Conservation (phyloP, 35 echinoderm and acorn worm species). For the Patiria miniata region DNA sequence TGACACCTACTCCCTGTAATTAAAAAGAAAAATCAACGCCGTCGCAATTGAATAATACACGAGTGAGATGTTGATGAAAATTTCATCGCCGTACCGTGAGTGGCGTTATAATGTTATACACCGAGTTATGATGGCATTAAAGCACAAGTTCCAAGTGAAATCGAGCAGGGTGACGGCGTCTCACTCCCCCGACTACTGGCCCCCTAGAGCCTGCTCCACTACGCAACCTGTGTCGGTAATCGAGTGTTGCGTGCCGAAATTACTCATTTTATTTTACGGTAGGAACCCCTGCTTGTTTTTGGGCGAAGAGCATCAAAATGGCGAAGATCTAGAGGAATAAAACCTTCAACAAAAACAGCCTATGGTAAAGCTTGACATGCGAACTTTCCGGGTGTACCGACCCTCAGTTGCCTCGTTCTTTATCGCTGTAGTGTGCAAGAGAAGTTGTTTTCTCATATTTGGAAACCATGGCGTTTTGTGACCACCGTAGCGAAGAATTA, state of each 20-base stretch:
- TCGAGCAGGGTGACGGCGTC: too few relatives aligned
- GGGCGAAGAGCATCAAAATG: not conserved
- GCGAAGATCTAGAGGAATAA: not conserved
- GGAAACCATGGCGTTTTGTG: not conserved
- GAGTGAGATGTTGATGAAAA: conserved; percentile 17
- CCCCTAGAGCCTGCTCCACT: not conserved
- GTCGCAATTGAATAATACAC: conserved; percentile 1
- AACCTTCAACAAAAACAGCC: not conserved
- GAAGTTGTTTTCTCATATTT: not conserved
- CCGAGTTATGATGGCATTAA: not conserved
- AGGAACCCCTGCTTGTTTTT: not conserved
- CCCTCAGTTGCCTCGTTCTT: not conserved
- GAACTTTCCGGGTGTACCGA: not conserved
- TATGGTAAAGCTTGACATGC: not conserved
- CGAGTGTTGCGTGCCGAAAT: not conserved
- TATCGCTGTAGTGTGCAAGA: too few relatives aligned
- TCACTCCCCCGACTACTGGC: not conserved
- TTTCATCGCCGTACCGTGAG: not conserved
- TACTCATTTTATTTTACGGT: not conserved
- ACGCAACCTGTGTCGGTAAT: not conserved
- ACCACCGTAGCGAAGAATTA: not conserved
- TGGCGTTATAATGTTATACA: not conserved
- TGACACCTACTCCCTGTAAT: not conserved
- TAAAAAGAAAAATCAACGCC: conserved; percentile 10
- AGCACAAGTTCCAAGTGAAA: not conserved